Evolutionary conservation across 2,888 invertebrate genomes (phyloP).

Genomic region (Phragmatobia fuliginosa): DNA sequence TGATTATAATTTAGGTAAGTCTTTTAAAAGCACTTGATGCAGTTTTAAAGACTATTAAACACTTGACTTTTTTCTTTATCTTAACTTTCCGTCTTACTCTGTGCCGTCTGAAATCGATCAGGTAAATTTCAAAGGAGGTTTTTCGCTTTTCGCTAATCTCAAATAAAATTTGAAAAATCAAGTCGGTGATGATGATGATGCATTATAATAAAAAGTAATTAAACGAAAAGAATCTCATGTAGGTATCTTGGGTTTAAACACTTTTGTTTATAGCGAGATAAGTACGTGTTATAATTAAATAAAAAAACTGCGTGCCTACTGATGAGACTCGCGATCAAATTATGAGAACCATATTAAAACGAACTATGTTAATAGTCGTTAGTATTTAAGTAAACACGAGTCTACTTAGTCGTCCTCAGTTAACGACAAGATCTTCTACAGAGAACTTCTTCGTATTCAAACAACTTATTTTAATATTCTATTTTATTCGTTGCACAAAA

Average conservation of each 20-base stretch:
- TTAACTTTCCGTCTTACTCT: not conserved
- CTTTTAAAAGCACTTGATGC: not conserved
- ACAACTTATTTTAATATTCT: not conserved
- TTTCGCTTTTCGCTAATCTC: not conserved
- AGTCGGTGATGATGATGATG: not conserved
- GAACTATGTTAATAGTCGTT: slow-evolving; percentile 17
- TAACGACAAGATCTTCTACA: slow-evolving; percentile 37
- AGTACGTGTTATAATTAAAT: slow-evolving; percentile 1
- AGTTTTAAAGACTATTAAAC: not conserved
- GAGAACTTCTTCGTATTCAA: slow-evolving; percentile 31
- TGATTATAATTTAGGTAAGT: not conserved
- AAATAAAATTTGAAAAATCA: not conserved
- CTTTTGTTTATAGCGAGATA: slow-evolving; percentile 5
- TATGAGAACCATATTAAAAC: slow-evolving; percentile 2
- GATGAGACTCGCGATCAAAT: not conserved
- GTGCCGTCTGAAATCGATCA: not conserved
- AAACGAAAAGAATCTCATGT: not conserved
- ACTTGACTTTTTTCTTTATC: not conserved
- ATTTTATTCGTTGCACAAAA: not conserved
- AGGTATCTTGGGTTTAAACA: not conserved
- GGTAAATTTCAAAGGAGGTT: not conserved
- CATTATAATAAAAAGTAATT: not conserved
- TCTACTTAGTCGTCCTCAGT: slow-evolving; percentile 43
- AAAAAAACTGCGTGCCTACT: slow-evolving; percentile 8
- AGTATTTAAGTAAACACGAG: slow-evolving; percentile 50